A percentile compares a stretch with the other conserved stretches of the same genome.
phyloP scores from a whole-genome alignment of 64 coral and sea anemone genomes.

The Hydrozoanthus tunicans region DNA sequence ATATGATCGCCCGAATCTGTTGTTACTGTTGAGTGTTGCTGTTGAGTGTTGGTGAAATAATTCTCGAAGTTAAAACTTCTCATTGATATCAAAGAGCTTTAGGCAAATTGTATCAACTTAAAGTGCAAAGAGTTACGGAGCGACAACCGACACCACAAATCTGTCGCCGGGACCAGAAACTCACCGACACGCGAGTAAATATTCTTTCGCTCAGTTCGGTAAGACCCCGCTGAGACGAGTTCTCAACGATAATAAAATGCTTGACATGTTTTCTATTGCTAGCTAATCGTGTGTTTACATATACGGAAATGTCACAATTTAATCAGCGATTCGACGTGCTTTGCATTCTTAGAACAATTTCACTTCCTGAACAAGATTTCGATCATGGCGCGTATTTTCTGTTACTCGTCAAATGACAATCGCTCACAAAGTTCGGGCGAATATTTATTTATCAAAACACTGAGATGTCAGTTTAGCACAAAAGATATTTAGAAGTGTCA shows the following conservation, averaged over 20 bases:
- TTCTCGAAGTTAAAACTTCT: constrained; percentile 10
- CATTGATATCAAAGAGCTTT: constrained; percentile 29
- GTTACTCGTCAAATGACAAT: neutral
- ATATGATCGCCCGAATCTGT: neutral
- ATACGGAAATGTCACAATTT: constrained; percentile 56
- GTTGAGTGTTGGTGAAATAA: constrained; percentile 9
- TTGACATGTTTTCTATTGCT: constrained; percentile 58
- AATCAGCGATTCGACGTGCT: constrained; percentile 37
- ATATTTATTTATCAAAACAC: neutral
- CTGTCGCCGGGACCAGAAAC: neutral
- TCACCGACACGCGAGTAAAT: neutral
- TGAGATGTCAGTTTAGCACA: neutral
- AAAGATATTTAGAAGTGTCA: neutral
- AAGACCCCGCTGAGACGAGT: constrained; percentile 50
- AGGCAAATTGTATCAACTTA: constrained; percentile 37
- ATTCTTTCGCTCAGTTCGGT: neutral
- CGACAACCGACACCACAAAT: neutral
- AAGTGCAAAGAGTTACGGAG: neutral
- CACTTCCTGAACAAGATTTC: constrained; percentile 39
- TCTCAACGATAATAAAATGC: constrained; percentile 49
- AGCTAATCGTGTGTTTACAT: constrained; percentile 48
- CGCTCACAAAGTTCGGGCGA: neutral
- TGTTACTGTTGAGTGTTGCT: neutral
- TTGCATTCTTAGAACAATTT: constrained; percentile 14
- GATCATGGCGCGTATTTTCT: neutral